Base-by-base conservation (phyloP, 2,797 vertebrate genomes). In the Siniperca scherzeri region DNA sequence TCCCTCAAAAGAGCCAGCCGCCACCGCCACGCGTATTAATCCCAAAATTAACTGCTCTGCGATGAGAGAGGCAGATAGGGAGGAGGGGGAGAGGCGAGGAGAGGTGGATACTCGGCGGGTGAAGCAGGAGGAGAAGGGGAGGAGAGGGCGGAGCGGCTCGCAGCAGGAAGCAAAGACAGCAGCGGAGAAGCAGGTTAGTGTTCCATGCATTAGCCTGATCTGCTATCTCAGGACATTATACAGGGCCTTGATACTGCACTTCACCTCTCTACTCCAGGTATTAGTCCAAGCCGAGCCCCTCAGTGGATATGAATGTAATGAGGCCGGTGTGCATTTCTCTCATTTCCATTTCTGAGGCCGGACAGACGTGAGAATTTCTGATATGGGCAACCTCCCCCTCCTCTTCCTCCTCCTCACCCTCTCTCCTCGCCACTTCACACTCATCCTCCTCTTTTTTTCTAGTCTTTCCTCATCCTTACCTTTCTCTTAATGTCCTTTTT, bases 1-100 rank as follows among this genome's bases (percentile, higher is more conserved):
- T 96, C 96, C 96, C 95, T 95, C 94, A 94, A 96, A 96, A 94
- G 95, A 95, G 94, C 92, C 95, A 82, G 91, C 89, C 91, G 76
- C 93, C 89, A 80, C 93, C 90, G 90, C 90, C 87, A 89, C 86
- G 78, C 88, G 91, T 90, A 94, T 94, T 96, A 96, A 96, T 96
- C 95, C 95, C 88, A 93, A 96, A 96, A 96, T 96, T 94, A 96
- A 96, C 94, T 92, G 93, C 94, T 92, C 91, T 73, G 71, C 82
- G 95, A 96, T 96, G 94, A 95, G 93, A 92, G 93, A 86, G 88
- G 88, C 86, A 83, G 96, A 96, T 96, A 96, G 90, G 81, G 90
- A 88, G 91, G 91, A 87, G 89, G 80, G 90, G 96, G 92, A 94
- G 94, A 93, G 96, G 94, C 91, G 92, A 93, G 94, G 94, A 90